A percentile compares a stretch with the other conserved stretches of the same genome.
These are phyloP conservation scores for Mythimna pallens DNA, from an alignment of 2,888 invertebrate species.

Conservation along the genomic window DNA sequence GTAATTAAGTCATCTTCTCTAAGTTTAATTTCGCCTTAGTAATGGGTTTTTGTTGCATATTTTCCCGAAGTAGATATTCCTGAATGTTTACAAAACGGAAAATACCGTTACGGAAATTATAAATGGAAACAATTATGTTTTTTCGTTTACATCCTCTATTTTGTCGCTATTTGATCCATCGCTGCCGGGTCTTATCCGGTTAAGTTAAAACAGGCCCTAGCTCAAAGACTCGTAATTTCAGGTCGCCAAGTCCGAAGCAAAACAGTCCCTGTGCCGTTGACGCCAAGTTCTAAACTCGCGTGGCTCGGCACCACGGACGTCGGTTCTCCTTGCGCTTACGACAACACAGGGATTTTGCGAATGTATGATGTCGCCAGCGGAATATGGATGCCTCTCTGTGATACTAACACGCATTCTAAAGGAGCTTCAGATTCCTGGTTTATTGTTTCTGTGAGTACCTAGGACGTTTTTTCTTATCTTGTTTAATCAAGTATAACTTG, in stretches of 20 bases:
- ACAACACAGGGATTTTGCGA: conserved; percentile 94
- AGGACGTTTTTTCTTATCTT: background rate
- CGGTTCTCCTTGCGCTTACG: conserved; percentile 94
- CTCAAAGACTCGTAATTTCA: conserved; percentile 53
- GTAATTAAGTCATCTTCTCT: background rate
- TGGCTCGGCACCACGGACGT: conserved; percentile 96
- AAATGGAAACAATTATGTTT: conserved; percentile 3
- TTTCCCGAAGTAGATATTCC: background rate
- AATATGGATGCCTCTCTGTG: conserved; percentile 95
- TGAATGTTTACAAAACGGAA: background rate
- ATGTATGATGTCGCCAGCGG: conserved; percentile 93
- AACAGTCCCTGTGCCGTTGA: conserved; percentile 91
- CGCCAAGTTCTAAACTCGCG: conserved; percentile 92
- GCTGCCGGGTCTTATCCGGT: background rate
- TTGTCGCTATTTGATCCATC: background rate
- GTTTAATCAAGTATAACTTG: background rate
- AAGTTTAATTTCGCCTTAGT: background rate
- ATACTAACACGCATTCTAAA: conserved; percentile 92
- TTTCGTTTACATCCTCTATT: background rate
- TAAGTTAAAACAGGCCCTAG: background rate
- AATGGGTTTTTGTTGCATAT: background rate
- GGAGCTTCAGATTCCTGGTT: conserved; percentile 87
- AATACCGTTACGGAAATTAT: conserved; percentile 8
- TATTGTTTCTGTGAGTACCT: conserved; percentile 89
- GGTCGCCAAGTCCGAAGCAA: conserved; percentile 85